These are phyloP conservation scores for Colinus virginianus DNA, from an alignment of 2,113 vertebrate species.

Conservation along the genomic window DNA sequence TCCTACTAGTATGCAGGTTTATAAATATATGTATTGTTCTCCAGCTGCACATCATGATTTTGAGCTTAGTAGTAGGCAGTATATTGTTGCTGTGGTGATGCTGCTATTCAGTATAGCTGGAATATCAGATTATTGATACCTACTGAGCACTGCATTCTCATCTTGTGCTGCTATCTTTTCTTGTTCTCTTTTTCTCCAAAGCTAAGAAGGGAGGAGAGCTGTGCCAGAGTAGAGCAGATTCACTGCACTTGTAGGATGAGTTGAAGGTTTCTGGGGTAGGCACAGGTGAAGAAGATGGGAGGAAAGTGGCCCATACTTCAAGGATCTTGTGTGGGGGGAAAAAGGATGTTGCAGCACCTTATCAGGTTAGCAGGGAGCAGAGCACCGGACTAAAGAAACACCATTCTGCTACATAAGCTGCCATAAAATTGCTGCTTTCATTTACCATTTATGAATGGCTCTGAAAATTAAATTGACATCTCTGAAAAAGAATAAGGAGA, in stretches of 20 bases:
- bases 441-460: neutral
- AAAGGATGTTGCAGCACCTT: neutral
- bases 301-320: neutral
- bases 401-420: neutral
- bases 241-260: fast-evolving
- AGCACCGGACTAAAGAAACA: neutral
- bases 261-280: neutral
- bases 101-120: neutral
- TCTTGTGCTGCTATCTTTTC: neutral
- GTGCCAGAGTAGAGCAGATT: neutral
- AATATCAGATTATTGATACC: neutral
- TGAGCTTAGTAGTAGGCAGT: neutral
- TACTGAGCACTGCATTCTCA: neutral
- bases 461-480: neutral
- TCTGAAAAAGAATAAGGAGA: neutral
- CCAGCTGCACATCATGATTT: neutral
- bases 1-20: neutral
- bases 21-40: neutral
- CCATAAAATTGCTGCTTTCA: neutral
- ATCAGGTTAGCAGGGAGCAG: neutral
- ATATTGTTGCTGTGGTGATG: neutral
- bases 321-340: neutral
- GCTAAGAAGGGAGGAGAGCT: neutral
- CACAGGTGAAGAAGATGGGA: neutral
- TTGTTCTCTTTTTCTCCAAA: neutral